These are phyloP conservation scores for Brachyptera putata DNA, from an alignment of 2,888 invertebrate species.

Conservation along the genomic window DNA sequence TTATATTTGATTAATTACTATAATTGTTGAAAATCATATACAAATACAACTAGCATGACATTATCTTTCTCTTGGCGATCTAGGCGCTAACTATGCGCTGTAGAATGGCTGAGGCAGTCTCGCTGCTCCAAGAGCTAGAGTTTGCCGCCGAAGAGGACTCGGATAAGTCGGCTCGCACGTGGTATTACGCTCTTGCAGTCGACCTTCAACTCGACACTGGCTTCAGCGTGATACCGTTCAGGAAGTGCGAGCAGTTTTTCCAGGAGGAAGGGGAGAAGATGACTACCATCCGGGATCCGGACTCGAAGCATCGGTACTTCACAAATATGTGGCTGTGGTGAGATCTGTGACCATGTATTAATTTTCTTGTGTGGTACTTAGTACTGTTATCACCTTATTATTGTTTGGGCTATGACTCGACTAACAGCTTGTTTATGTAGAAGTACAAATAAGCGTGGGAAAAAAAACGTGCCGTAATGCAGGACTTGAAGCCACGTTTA, in stretches of 20 bases:
- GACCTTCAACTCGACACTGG: conserved; percentile 58
- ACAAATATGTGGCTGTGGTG: conserved; percentile 60
- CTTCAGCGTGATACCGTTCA: conserved; percentile 50
- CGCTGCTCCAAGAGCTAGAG: conserved; percentile 46
- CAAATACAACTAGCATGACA: too few relatives aligned
- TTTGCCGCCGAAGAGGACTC: conserved; percentile 37
- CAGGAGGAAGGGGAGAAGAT: conserved; percentile 52
- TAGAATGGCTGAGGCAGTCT: conserved; percentile 44
- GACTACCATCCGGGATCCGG: conserved; percentile 47
- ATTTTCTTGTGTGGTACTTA: background rate
- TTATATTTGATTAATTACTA: too few relatives aligned
- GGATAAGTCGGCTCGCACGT: conserved; percentile 50
- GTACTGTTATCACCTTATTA: too few relatives aligned
- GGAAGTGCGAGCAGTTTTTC: conserved; percentile 52
- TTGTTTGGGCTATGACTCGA: too few relatives aligned
- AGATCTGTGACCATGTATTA: background rate
- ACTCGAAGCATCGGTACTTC: conserved; percentile 53
- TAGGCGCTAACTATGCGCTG: too few relatives aligned
- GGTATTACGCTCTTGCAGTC: conserved; percentile 57
- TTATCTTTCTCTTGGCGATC: too few relatives aligned
- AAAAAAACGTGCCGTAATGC: too few relatives aligned
- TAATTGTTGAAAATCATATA: too few relatives aligned
- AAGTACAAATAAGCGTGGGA: too few relatives aligned
- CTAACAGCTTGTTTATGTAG: background rate
- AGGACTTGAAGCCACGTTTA: too few relatives aligned